Evolutionary conservation across 2,888 invertebrate genomes (phyloP).

Genomic region (Ctena decussata): DNA sequence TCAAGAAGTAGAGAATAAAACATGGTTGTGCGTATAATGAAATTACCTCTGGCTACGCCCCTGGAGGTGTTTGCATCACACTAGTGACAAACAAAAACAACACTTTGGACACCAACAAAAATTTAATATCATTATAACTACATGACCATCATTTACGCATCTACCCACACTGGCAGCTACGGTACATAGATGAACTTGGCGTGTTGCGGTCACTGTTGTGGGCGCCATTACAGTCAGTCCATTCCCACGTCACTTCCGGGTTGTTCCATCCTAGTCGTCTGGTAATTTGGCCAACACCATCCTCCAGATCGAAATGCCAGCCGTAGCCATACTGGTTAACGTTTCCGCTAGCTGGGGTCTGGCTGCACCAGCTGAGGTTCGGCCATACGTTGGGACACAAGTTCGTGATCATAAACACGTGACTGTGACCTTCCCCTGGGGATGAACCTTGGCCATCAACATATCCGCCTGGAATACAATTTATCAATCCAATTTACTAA

Average conservation of each 20-base stretch:
- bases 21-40: too few relatives aligned
- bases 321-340: constrained; percentile 67
- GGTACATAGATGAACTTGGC: constrained; percentile 46
- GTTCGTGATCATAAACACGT: constrained; percentile 78
- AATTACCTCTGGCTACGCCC: too few relatives aligned
- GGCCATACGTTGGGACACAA: constrained; percentile 72
- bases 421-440: neutral
- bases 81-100: too few relatives aligned
- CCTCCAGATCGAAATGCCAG: constrained; percentile 71
- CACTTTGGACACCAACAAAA: too few relatives aligned
- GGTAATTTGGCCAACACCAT: constrained; percentile 60
- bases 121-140: too few relatives aligned
- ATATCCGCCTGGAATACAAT: neutral
- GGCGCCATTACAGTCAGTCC: constrained; percentile 45
- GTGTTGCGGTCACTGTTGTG: constrained; percentile 38
- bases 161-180: constrained; percentile 52
- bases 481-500: too few relatives aligned
- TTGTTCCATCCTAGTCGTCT: constrained; percentile 68
- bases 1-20: too few relatives aligned
- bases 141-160: too few relatives aligned
- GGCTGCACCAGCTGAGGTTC: constrained; percentile 77
- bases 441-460: neutral
- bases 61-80: too few relatives aligned
- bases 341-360: constrained; percentile 46
- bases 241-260: constrained; percentile 73